Conservation (phyloP, 1,140 invertebrate genomes). For the Mylabris phalerata region DNA sequence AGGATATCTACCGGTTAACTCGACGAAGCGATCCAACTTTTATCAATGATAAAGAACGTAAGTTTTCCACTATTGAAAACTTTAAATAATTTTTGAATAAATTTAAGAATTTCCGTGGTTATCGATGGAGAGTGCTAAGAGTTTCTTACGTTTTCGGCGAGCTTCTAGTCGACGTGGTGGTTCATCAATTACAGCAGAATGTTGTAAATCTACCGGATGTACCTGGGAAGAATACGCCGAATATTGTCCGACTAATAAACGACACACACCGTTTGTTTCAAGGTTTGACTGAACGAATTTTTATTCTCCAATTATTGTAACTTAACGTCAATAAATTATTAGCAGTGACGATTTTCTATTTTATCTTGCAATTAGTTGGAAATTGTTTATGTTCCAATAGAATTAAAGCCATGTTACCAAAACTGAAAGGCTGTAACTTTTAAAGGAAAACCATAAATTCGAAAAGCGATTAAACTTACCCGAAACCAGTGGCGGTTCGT, state of each 20-base stretch:
- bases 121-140: constrained; percentile 36
- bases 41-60: constrained; percentile 17
- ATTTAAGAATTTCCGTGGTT: constrained; percentile 38
- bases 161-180: constrained; percentile 27
- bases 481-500: too few relatives aligned
- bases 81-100: background rate
- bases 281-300: constrained; percentile 1
- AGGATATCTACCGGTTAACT: constrained; percentile 53
- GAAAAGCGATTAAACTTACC: too few relatives aligned
- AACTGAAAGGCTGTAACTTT: too few relatives aligned
- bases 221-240: constrained; percentile 61
- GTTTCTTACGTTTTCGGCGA: constrained; percentile 37
- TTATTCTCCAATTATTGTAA: background rate
- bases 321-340: too few relatives aligned
- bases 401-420: too few relatives aligned
- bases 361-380: too few relatives aligned
- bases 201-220: constrained; percentile 51
- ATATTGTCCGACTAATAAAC: constrained; percentile 54
- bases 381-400: too few relatives aligned
- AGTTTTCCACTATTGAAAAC: constrained; percentile 3
- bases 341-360: too few relatives aligned
- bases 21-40: constrained; percentile 37
- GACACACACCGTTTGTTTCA: constrained; percentile 30
- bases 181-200: constrained; percentile 52
- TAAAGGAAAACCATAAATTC: too few relatives aligned